Evolutionary conservation across 2,888 invertebrate species (phyloP), one percentile per base, ranked within the genome.

Genomic region (Troides helena): DNA sequence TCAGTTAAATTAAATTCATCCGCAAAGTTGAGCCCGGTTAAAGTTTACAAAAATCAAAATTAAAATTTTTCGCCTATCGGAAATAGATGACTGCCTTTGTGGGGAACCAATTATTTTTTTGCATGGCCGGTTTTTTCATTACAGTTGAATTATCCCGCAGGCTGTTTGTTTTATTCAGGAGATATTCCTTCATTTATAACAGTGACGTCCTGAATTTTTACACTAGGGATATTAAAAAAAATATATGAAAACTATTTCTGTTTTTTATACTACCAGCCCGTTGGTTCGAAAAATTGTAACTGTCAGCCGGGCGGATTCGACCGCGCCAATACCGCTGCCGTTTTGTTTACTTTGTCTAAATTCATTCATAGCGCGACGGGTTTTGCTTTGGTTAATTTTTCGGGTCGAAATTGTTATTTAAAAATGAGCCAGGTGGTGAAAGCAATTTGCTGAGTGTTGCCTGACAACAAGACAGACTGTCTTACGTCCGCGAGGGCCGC

Each of bases 71-170:
- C 76, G 75, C 76, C 81, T 79, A 84, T 84, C 83, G 81, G 81
- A 83, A 85, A 85, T 84, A 86, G 80, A 83, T 80, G 72, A 71
- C 72, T 73, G 78, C 80, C 82, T 85, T 88, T 88, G 85, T 85
- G 46, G 78, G 71, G 83, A 85, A 84, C 85, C 89, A 90, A 90
- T 90, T 90, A 89, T 89, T 88, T 89, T 90, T 89, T 85, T 88
- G 86, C 86, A 87, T 86, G 88, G 81, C 80, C 80, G 88, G 78
- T 74, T 86, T 85, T 81, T 80, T 81, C 46, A 87, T 88, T 85
- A 85, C 88, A 84, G 84, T 77, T 79, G 85, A 84, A 84, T 87
- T 86, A 83, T 81, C 84, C 78, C 79, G 75, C 78, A 77, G 81
- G 78, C 80, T 76, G 84, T 83, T 86, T 86, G 85, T 85, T 84